Percentiles rank a stretch among this genome's conserved stretches.
These are phyloP conservation scores for Coranthus polyacanthus DNA, from an alignment of 2,797 vertebrate genomes.

Conservation along the genomic window DNA sequence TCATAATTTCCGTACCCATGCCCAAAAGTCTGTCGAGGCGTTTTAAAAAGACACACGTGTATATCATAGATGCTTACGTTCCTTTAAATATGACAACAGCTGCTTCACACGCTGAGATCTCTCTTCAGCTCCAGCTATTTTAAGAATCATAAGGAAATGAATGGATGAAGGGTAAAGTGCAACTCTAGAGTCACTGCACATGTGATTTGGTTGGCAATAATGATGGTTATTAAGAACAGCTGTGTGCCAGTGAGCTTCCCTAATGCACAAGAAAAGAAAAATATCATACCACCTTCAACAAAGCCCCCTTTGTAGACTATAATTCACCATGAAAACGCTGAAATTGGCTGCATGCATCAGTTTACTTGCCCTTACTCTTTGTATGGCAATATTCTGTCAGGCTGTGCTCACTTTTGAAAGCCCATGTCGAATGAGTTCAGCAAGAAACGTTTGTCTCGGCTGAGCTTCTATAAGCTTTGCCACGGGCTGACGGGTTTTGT, in stretches of 20 bases:
- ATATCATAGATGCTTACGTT: background rate
- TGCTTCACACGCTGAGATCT: constrained; percentile 15
- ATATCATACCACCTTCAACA: constrained; percentile 21
- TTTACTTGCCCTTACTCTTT: constrained; percentile 15
- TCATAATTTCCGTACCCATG: constrained; percentile 13
- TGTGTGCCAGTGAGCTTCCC: constrained; percentile 68
- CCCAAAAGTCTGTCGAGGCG: background rate
- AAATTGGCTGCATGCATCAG: constrained; percentile 22
- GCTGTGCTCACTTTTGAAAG: constrained; percentile 12
- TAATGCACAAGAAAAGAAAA: constrained; percentile 36
- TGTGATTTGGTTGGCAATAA: constrained; percentile 73
- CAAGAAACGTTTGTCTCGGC: too few relatives aligned
- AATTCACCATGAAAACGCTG: constrained; percentile 22
- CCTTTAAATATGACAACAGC: constrained; percentile 17
- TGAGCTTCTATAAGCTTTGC: constrained; percentile 19
- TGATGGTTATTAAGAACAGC: constrained; percentile 81
- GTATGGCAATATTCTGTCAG: too few relatives aligned
- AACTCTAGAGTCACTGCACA: constrained; percentile 53
- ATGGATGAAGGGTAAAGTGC: constrained; percentile 44
- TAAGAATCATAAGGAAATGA: constrained; percentile 54
- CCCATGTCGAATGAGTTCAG: background rate
- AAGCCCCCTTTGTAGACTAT: constrained; percentile 33
- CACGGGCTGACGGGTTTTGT: constrained; percentile 36
- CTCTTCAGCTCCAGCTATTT: constrained; percentile 46
- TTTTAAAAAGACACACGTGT: constrained; percentile 15